Base-by-base conservation (phyloP, 2,888 invertebrate species). In the Pandemis heparana region DNA sequence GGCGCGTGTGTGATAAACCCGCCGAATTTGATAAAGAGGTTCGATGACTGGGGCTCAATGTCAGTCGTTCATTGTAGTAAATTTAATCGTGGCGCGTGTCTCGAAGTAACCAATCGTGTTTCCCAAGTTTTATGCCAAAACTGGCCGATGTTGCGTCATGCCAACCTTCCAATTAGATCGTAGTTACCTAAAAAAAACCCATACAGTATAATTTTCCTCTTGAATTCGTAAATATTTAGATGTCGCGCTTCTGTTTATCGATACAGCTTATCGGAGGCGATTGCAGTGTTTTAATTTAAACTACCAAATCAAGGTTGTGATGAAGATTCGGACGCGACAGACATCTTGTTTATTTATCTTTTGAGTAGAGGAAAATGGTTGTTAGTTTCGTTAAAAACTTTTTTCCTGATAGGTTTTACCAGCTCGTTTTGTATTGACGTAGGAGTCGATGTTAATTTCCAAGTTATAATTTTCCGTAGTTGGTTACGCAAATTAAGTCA, bases 1-100 rank as follows among this genome's bases (percentile, higher is more conserved):
- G 59, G 90, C 92, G 91, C 92, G 94, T 91, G 92, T 84, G 77
- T 81, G 92, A 92, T 92, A 91, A 56, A 90, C 90, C 88, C 86
- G 78, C 89, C 90, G 66, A 92, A 92, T 86, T 82, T 79, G 87
- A 86, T 87, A 86, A 70, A 65, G 71, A 85, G 84, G 94, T 92
- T 94, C 94, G 92, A 91, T 93, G 93, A 94, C 92, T 92, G 92
- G 77, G 75, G 74, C 81, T 87, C 93, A 93, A 94, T 93, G 92
- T 93, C 93, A 92, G 82, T 80, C 80, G 79, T 81, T 83, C 84
- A 85, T 87, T 85, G 85, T 92, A 92, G 92, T 93, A 93, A 92
- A 92, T 48, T 86, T 92, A 91, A 92, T 92, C 92, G 81, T 80
- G 79, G 60, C 38, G 59, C 46, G 68, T 60, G 32, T 16, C 38